These are phyloP conservation scores for Callitettix versicolor DNA, from an alignment of 1,140 invertebrate genomes.

Conservation along the genomic window DNA sequence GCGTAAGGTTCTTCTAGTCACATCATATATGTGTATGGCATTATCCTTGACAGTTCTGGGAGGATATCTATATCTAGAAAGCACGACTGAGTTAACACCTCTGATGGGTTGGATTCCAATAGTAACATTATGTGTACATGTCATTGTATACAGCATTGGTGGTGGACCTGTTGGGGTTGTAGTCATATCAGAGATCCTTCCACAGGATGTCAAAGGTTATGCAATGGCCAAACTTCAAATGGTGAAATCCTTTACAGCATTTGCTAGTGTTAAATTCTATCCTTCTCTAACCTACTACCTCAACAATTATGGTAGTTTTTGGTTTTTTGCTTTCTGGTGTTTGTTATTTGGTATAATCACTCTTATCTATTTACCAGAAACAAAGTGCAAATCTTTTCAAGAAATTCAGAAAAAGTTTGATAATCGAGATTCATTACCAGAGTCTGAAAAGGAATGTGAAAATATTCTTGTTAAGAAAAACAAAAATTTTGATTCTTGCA, in stretches of 20 bases:
- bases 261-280: conserved; percentile 15
- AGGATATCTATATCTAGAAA: conserved; percentile 5
- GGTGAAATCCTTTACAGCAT: neutral
- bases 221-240: conserved; percentile 7
- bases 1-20: conserved; percentile 41
- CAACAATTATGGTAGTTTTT: conserved; percentile 15
- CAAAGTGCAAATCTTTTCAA: conserved; percentile 14
- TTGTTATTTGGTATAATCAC: conserved; percentile 9
- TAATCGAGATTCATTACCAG: conserved; percentile 11
- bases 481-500: too few species aligned
- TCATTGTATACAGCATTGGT: neutral
- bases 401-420: conserved; percentile 15
- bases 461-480: too few species aligned
- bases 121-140: conserved; percentile 8
- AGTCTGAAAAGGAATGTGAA: too few species aligned
- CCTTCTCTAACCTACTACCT: conserved; percentile 6
- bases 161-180: conserved; percentile 15
- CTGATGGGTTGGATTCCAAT: conserved; percentile 21
- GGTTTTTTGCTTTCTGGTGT: conserved; percentile 13
- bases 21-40: conserved; percentile 37
- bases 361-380: conserved; percentile 15
- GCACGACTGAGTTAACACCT: too few species aligned
- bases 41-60: conserved; percentile 29
- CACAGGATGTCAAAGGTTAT: conserved; percentile 4
- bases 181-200: conserved; percentile 13